Base-by-base conservation (phyloP, 2,113 vertebrate species). In the Octodon degus region DNA sequence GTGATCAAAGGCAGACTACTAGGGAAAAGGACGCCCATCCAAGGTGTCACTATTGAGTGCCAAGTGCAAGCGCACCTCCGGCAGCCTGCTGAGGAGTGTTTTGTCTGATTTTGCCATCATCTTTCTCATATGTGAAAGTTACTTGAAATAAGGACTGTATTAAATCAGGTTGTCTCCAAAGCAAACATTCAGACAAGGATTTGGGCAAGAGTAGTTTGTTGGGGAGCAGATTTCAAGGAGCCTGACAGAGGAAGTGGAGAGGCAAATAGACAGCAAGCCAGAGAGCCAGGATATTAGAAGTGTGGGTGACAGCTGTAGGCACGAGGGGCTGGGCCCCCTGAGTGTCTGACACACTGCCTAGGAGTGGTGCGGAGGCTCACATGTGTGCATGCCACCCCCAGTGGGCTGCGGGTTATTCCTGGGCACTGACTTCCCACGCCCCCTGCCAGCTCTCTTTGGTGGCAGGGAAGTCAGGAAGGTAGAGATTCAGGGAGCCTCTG, bases 111-210 rank as follows among this genome's bases (percentile, higher is more conserved):
- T 92, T 87, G 27, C 62, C 40, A 65, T 1, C 40, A 1, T 87
- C 55, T 62, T 89, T 92, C 47, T 67, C 90, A 53, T n/a, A 32
- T 62, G 47, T 74, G 58, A 81, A 90, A 87, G 34, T 90, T 43
- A 93, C 80, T 74, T 93, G 22, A 95, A 72, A 79, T 62, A 20
- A 88, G 95, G 50, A 76, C n/a, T 63, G 30, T 47, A 34, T 63
- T 85, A 87, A 72, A 77, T 25, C 84, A 30, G 12, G 7, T 85
- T 30, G 14, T 25, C 8, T 40, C 37, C 34, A 62, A 74, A 87
- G 67, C 25, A 86, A 88, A 88, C 50, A 12, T 32, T 30, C 84
- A 72, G 22, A 77, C 14, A 55, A 81, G 65, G 7, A 95, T 55
- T 65, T 86, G 37, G 34, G 86, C 70, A 24, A 11, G 62, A 70